Conservation (phyloP, 2,888 invertebrate species). For the Prostheceraeus crozeri region DNA sequence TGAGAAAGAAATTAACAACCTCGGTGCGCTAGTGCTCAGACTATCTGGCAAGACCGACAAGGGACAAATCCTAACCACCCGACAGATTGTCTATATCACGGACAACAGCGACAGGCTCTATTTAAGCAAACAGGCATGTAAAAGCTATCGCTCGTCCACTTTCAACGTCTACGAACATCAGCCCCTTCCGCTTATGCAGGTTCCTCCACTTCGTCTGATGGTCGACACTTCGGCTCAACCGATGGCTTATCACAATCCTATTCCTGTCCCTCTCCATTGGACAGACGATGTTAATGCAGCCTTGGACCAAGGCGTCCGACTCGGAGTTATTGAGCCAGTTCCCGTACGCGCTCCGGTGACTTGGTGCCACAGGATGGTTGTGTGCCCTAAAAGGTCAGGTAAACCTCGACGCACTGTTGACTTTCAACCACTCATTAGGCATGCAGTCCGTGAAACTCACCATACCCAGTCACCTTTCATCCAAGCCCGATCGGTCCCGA, state of each 20-base stretch:
- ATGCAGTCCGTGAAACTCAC: constrained; percentile 25
- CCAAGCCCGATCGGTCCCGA: constrained; percentile 24
- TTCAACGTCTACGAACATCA: constrained; percentile 46
- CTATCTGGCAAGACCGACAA: constrained; percentile 39
- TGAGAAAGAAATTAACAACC: constrained; percentile 42
- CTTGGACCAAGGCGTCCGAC: constrained; percentile 43
- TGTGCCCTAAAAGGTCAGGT: constrained; percentile 41
- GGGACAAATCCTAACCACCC: constrained; percentile 40
- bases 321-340: constrained; percentile 43
- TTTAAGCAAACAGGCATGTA: constrained; percentile 42
- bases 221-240: constrained; percentile 43
- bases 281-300: constrained; percentile 43
- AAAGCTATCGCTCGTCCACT: constrained; percentile 43
- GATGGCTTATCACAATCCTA: constrained; percentile 44
- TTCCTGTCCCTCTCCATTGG: constrained; percentile 46
- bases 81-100: constrained; percentile 45
- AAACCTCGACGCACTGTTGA: constrained; percentile 41
- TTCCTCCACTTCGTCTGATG: constrained; percentile 43
- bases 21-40: constrained; percentile 43
- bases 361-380: constrained; percentile 43
- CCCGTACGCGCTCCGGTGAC: constrained; percentile 43
- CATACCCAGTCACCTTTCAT: constrained; percentile 34
- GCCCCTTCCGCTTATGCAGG: constrained; percentile 42
- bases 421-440: constrained; percentile 30
- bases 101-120: constrained; percentile 43